phyloP scores from a whole-genome alignment of 1,140 invertebrate species.

The Drosophila prosaltans region DNA sequence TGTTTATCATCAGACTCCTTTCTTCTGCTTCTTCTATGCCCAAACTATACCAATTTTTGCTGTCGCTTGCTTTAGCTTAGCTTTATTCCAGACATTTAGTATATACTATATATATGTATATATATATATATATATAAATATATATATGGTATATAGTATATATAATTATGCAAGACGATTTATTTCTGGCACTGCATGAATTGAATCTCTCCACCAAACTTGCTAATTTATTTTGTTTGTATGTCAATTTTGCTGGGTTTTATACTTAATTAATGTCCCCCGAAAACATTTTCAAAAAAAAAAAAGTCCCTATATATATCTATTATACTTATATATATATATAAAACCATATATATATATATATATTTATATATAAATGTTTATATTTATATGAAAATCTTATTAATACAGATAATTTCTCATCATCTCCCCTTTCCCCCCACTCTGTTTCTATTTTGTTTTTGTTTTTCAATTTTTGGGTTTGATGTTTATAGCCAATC shows the following conservation, averaged over 20 bases:
- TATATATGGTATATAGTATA: not conserved
- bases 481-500: slow-evolving; percentile 76
- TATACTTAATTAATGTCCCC: slow-evolving; percentile 63
- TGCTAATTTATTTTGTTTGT: slow-evolving; percentile 16
- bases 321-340: slow-evolving; percentile 59
- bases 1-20: too few species aligned
- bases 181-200: slow-evolving; percentile 33
- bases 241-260: slow-evolving; percentile 9
- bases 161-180: slow-evolving; percentile 37
- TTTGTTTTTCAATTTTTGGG: slow-evolving; percentile 24
- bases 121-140: slow-evolving; percentile 18
- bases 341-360: not conserved
- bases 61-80: slow-evolving; percentile 15
- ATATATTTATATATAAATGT: slow-evolving; percentile 29
- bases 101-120: not conserved
- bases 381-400: slow-evolving; percentile 22
- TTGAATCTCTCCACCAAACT: slow-evolving; percentile 6
- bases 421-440: slow-evolving; percentile 24
- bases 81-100: slow-evolving; percentile 4
- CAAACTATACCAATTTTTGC: not conserved
- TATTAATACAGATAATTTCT: slow-evolving; percentile 14
- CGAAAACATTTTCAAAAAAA: slow-evolving; percentile 3
- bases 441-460: slow-evolving; percentile 29
- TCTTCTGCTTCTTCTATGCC: not conserved
- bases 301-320: slow-evolving; percentile 8